phyloP scores from a whole-genome alignment of 2,888 invertebrate species.

The Peribatodes rhomboidaria region DNA sequence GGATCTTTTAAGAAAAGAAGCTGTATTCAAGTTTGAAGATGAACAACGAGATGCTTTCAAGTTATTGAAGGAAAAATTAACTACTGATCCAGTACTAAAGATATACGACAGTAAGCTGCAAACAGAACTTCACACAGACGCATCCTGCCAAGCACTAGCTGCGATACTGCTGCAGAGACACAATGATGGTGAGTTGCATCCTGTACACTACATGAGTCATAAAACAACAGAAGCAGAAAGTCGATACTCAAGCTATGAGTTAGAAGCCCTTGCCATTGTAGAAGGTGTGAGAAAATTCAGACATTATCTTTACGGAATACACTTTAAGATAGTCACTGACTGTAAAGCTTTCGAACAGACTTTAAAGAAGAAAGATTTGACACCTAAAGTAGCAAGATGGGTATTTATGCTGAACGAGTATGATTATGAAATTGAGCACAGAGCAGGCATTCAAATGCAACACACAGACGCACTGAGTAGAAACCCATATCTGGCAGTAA shows the following conservation, averaged over 20 bases:
- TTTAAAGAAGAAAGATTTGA: too few relatives aligned
- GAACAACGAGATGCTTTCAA: neutral
- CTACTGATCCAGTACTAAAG: too few relatives aligned
- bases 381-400: neutral
- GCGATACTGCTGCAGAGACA: too few relatives aligned
- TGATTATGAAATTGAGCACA: neutral
- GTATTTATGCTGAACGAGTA: neutral
- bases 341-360: too few relatives aligned
- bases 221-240: constrained; percentile 1
- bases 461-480: neutral
- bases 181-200: neutral
- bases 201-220: constrained; percentile 4
- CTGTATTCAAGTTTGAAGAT: neutral
- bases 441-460: neutral
- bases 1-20: neutral
- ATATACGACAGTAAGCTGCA: too few relatives aligned
- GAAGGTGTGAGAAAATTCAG: neutral
- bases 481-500: constrained; percentile 19
- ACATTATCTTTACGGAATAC: too few relatives aligned
- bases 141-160: too few relatives aligned
- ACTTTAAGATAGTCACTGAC: too few relatives aligned
- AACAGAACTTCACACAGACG: too few relatives aligned
- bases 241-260: neutral
- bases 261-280: neutral
- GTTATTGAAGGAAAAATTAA: too few relatives aligned